Percentiles rank a stretch among this genome's conserved stretches.
These are phyloP conservation scores for Lamproptera curius DNA, from an alignment of 2,888 invertebrate species.

Conservation along the genomic window DNA sequence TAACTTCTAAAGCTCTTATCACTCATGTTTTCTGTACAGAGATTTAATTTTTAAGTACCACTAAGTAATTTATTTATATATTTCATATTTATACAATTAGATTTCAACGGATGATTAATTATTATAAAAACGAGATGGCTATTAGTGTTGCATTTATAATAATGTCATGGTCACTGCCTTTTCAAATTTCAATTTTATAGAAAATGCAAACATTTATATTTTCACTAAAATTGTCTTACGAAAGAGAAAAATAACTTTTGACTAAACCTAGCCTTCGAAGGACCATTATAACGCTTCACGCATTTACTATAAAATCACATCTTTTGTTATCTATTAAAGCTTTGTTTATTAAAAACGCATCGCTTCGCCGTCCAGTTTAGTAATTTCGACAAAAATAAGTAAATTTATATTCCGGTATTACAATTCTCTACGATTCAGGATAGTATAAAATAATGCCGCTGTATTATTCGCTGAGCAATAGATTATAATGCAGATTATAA, in stretches of 20 bases:
- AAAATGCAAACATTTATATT: neutral
- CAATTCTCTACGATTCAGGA: conserved; percentile 1
- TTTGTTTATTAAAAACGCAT: conserved; percentile 29
- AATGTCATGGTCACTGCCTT: conserved; percentile 16
- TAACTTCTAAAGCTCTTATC: neutral
- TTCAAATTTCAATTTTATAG: conserved; percentile 9
- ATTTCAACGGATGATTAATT: neutral
- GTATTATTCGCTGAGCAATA: neutral
- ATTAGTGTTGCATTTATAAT: conserved; percentile 3
- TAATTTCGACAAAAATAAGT: conserved; percentile 16
- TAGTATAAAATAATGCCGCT: neutral
- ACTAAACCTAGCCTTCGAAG: neutral
- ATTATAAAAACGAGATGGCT: neutral
- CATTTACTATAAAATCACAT: conserved; percentile 3
- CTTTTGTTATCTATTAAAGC: conserved; percentile 1
- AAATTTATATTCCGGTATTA: conserved; percentile 4
- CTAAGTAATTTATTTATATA: neutral
- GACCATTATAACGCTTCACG: conserved; percentile 12
- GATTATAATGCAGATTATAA: no score
- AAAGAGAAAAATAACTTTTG: conserved; percentile 12
- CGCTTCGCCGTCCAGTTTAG: conserved; percentile 45
- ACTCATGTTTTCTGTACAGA: neutral
- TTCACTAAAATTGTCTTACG: conserved; percentile 1
- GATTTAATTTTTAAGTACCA: neutral
- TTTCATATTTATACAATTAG: neutral